Conservation (phyloP, 92 coral and sea anemone genomes). For the Montipora capitata region DNA sequence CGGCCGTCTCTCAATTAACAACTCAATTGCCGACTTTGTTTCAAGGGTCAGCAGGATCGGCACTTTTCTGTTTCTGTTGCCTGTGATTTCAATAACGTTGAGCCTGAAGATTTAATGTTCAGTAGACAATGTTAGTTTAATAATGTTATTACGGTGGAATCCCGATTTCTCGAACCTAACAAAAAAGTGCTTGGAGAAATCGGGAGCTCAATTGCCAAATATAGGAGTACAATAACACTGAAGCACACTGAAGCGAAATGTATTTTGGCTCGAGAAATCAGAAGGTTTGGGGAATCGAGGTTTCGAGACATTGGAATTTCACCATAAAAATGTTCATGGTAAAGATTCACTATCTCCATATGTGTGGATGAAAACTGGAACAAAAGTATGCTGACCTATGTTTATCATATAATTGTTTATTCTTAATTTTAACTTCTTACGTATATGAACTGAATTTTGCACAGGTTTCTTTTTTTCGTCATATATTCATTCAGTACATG, state of each 20-base stretch:
- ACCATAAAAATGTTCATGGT: not conserved
- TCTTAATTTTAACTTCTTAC: not conserved
- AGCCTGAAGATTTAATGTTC: constrained; percentile 35
- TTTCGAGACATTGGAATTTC: not conserved
- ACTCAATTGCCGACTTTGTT: constrained; percentile 20
- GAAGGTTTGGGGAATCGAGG: no score
- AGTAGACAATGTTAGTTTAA: constrained; percentile 18
- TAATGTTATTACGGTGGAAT: not conserved
- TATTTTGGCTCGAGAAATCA: not conserved
- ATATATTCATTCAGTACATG: constrained; percentile 17
- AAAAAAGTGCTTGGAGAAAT: not conserved
- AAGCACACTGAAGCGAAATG: constrained; percentile 8
- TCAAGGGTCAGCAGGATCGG: constrained; percentile 46
- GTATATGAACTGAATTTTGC: constrained; percentile 16
- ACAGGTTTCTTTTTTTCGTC: no score
- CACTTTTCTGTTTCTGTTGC: constrained; percentile 58
- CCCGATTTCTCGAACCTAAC: constrained; percentile 10
- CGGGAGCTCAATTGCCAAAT: not conserved
- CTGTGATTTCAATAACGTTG: constrained; percentile 45
- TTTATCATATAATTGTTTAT: no score
- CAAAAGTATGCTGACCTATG: no score
- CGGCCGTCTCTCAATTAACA: constrained; percentile 16
- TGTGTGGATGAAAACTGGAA: not conserved
- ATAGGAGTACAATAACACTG: constrained; percentile 8
- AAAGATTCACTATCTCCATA: not conserved